Evolutionary conservation across 2,113 vertebrate genomes (phyloP).

Genomic region (Toxotes jaculatrix): DNA sequence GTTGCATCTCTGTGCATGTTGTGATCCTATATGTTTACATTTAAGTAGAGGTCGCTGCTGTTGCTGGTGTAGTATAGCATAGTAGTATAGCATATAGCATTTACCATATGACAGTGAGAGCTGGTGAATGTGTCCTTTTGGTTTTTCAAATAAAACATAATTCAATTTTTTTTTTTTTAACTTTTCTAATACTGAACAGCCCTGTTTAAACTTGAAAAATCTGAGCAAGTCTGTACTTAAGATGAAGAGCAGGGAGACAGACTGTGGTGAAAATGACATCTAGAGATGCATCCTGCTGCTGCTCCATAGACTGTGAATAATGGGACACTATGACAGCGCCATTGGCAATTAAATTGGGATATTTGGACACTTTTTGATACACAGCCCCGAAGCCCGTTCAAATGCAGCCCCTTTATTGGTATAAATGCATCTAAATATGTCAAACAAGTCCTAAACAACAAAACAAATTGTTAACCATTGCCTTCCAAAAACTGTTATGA

Average conservation of each 20-base stretch:
- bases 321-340: neutral
- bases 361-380: neutral
- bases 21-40: neutral
- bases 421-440: neutral
- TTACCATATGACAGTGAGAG: neutral
- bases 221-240: neutral
- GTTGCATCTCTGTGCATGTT: conserved; percentile 20
- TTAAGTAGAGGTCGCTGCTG: neutral
- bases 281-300: neutral
- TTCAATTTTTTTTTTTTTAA: neutral
- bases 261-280: neutral
- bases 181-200: neutral
- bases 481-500: neutral
- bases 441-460: neutral
- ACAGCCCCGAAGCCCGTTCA: neutral
- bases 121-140: neutral
- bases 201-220: neutral
- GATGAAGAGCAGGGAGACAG: neutral
- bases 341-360: neutral
- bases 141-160: neutral
- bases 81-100: no score
- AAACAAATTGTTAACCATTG: neutral
- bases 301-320: conserved; percentile 5
- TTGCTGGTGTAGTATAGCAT: neutral
- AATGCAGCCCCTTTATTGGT: neutral